Evolutionary conservation across 2,888 invertebrate species (phyloP), one percentile per base, ranked within the genome.

Genomic region (Deilephila elpenor): DNA sequence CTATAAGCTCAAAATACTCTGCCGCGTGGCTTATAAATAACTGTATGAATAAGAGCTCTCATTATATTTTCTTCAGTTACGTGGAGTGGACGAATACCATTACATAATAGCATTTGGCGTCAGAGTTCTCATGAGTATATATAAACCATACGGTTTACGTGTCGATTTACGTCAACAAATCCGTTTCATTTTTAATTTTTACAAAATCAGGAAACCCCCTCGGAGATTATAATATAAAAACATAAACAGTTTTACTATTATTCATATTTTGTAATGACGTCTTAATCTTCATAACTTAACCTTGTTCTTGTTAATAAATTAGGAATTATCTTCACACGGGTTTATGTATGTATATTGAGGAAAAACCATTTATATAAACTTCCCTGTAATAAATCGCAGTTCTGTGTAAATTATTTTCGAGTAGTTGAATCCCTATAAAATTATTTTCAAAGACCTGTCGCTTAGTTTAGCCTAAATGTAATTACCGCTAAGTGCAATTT

Each of bases 31-130:
- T 51, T 67, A 67, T 67, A 67, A 67, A 64, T 64, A 64, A 64
- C 37, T 64, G 73, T 73, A 71, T 73, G 76, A 59, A 34, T 37
- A 74, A 70, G 74, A 67, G 25, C 6, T 20, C 51, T 51, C 67
- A 25, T 67, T 73, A 71, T 74, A 71, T 81, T 76, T 78, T 78
- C 76, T 77, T 78, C 73, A 71, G 76, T 44, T 67, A 51, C 67
- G 25, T 51, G 51, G 25, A 51, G 4, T 44, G n/a, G 20, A 44
- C 64, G 37, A 3, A 64, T 64, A 64, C 44, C 20, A 25, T 67
- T 67, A 7, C 44, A 51, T 67, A 67, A 67, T 25, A 67, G 67
- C 25, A 17, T 25, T 20, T 6, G 44, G 67, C 51, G 51, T 44
- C 67, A 67, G 67, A 17, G 51, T 51, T 25, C 51, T 67, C 17